Percentiles rank a stretch among this genome's conserved stretches.
phyloP scores from a whole-genome alignment of 2,888 invertebrate genomes.

The Colostygia pectinataria region DNA sequence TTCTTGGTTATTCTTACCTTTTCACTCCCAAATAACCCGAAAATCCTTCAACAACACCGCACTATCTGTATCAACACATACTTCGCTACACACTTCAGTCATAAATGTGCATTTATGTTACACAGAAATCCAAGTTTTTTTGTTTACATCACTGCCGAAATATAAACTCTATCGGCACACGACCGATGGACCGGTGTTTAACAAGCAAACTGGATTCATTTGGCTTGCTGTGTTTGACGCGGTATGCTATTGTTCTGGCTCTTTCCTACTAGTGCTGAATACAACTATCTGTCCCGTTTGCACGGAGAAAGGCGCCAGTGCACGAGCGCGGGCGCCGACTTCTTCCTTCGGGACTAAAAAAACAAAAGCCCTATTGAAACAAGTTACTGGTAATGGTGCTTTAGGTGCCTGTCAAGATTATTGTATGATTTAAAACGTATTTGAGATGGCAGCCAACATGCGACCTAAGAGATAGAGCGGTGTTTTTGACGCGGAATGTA shows the following conservation, averaged over 20 bases:
- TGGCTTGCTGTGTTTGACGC: constrained; percentile 65
- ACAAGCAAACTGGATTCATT: constrained; percentile 74
- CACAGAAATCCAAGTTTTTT: constrained; percentile 55
- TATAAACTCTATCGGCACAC: constrained; percentile 52
- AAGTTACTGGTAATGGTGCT: constrained; percentile 71
- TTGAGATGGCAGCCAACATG: constrained; percentile 48
- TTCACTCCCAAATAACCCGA: constrained; percentile 46
- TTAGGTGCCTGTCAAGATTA: constrained; percentile 71
- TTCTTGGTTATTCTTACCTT: constrained; percentile 77
- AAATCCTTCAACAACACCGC: constrained; percentile 40
- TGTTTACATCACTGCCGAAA: constrained; percentile 74
- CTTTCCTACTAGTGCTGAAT: constrained; percentile 44
- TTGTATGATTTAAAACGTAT: constrained; percentile 65
- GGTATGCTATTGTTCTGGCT: constrained; percentile 70
- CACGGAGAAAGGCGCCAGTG: constrained; percentile 78
- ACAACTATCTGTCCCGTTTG: constrained; percentile 49
- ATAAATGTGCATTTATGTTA: constrained; percentile 49
- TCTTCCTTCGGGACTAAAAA: constrained; percentile 77
- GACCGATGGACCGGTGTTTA: constrained; percentile 63
- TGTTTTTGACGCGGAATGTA: constrained; percentile 38
- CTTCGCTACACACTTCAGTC: constrained; percentile 54
- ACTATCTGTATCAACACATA: constrained; percentile 55
- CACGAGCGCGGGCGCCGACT: constrained; percentile 73
- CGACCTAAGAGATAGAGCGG: constrained; percentile 38
- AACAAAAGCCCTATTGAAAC: constrained; percentile 77